Base-by-base conservation (phyloP, 2,113 vertebrate species). In the Cynocephalus volans region DNA sequence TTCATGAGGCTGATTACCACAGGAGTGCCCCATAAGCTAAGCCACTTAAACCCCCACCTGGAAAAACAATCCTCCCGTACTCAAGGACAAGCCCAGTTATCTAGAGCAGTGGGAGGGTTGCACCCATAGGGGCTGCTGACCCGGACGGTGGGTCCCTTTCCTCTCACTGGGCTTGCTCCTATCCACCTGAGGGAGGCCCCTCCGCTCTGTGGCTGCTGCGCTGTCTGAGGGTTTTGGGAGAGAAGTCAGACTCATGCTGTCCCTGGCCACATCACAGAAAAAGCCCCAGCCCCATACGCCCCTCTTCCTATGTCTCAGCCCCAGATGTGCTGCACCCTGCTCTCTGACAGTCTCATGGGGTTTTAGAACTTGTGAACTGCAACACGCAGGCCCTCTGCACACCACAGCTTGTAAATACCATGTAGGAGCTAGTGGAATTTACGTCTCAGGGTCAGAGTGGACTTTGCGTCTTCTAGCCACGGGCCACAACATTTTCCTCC, bases 251-350 rank as follows among this genome's bases (percentile, higher is more conserved):
- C 28, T 60, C 7, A 0, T 36, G 33, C 24, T 69, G 64, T 13
- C 45, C 14, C 84, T 33, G 1, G 33, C 21, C 31, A 72, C 26
- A 14, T 9, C 3, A 41, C 50, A 36, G 64, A 41, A 41, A 23
- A 13, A 0, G 0, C 79, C 17, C 56, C 21, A n/a, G 19, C 6
- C 7, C 67, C 89, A 28, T 33, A 10, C 0, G 1, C 17, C 28
- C 17, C 14, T 24, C 65, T 50, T 41, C 26, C 72, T 26, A 8
- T 8, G 7, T 31, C 75, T 48, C 21, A n/a, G 45, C 23, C 62
- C 75, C 70, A 21, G 9, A 2, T 23, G 73, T 10, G n/a, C 2
- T 0, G 36, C 23, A 8, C 23, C 48, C 54, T 15, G 36, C 77
- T 69, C 72, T 48, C 56, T 5, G 21, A 26, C 31, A 50, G 65